Percentiles rank a stretch among this genome's conserved stretches.
phyloP scores from a whole-genome alignment of 2,888 invertebrate species.

The Drosophila engyochracea region DNA sequence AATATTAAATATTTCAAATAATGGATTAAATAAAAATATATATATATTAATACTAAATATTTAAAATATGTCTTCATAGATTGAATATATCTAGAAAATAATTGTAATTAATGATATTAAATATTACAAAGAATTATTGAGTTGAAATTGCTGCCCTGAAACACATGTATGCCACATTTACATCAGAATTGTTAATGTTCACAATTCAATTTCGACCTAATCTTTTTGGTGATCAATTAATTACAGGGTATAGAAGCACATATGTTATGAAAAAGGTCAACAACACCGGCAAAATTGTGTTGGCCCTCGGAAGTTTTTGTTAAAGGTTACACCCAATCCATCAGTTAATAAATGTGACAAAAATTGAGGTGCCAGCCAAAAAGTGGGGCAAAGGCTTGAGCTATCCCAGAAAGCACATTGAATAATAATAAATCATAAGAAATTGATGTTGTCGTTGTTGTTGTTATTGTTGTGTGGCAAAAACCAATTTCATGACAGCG shows the following conservation, averaged over 20 bases:
- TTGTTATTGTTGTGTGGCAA: conserved; percentile 38
- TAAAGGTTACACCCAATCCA: conserved; percentile 62
- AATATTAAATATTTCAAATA: background rate
- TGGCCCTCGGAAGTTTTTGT: conserved; percentile 30
- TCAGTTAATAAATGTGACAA: conserved; percentile 78
- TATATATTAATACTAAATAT: background rate
- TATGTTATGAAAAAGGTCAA: conserved; percentile 12
- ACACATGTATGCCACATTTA: background rate
- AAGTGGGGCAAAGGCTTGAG: conserved; percentile 48
- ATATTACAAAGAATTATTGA: background rate
- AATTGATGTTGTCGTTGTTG: conserved; percentile 30
- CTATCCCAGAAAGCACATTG: conserved; percentile 62
- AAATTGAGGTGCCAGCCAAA: conserved; percentile 43
- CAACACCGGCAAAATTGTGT: conserved; percentile 17
- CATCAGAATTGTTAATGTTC: background rate
- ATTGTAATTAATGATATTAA: background rate
- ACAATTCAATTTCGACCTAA: background rate
- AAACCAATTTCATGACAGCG: conserved; percentile 62
- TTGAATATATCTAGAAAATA: background rate
- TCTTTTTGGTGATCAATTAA: background rate
- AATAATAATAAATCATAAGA: conserved; percentile 74
- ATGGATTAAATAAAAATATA: background rate
- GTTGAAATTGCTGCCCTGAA: background rate
- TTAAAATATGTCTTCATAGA: background rate
- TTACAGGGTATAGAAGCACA: conserved; percentile 28